Percentiles rank a stretch among this genome's conserved stretches.
phyloP scores from a whole-genome alignment of 2,888 invertebrate species.

The Eristalis arbustorum region DNA sequence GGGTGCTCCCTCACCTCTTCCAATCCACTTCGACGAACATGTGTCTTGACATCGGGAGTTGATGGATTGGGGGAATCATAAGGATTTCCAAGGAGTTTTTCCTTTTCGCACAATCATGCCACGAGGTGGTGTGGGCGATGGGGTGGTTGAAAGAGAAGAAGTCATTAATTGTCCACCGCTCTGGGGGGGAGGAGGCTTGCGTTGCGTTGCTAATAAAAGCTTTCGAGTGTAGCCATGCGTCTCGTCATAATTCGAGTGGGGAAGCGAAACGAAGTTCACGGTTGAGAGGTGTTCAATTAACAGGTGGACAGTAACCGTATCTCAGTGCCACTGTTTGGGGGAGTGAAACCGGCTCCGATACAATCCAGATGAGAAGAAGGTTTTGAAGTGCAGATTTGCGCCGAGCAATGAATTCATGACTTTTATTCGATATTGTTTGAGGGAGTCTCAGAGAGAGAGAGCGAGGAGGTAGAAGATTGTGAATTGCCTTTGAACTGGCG shows the following conservation, averaged over 20 bases:
- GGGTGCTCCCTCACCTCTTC: constrained; percentile 17
- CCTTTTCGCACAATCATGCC: background rate
- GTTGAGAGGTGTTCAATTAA: constrained; percentile 38
- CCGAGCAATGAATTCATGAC: background rate
- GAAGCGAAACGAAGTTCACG: constrained; percentile 10
- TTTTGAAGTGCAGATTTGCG: background rate
- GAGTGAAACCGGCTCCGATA: background rate
- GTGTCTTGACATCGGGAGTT: constrained; percentile 39
- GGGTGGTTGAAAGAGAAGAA: background rate
- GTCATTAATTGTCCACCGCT: background rate
- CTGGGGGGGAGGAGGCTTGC: background rate
- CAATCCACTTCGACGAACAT: constrained; percentile 55
- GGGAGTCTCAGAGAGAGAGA: too few species aligned
- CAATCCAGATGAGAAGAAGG: background rate
- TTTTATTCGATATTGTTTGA: too few species aligned
- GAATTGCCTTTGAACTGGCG: too few species aligned
- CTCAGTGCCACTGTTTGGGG: background rate
- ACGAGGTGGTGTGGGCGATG: background rate
- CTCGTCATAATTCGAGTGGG: constrained; percentile 30
- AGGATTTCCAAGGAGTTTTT: constrained; percentile 3
- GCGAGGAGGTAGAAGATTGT: too few species aligned
- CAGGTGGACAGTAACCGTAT: constrained; percentile 31
- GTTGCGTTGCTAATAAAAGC: constrained; percentile 36
- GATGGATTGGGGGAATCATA: constrained; percentile 46
- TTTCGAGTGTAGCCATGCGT: constrained; percentile 44